Percentiles rank a stretch among this genome's conserved stretches.
phyloP scores from a whole-genome alignment of 2,888 invertebrate species.

The Trachelus iudaicus region DNA sequence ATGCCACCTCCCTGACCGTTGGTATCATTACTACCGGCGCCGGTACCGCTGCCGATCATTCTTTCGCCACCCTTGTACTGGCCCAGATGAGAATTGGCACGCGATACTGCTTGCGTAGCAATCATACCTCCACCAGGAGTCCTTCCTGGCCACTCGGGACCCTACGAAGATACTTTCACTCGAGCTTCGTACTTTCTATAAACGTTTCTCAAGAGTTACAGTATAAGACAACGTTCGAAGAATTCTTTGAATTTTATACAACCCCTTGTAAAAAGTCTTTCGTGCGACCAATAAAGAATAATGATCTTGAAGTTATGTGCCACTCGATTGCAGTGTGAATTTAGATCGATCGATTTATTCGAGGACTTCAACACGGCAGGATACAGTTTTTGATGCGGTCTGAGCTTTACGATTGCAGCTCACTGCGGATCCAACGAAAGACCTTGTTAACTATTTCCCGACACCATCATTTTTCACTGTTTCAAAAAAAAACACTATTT shows the following conservation, averaged over 20 bases:
- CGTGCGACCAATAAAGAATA: not conserved
- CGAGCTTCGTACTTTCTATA: too few relatives aligned
- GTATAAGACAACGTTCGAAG: too few relatives aligned
- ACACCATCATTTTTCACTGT: too few relatives aligned
- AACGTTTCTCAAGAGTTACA: too few relatives aligned
- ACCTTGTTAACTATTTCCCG: too few relatives aligned
- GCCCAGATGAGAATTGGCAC: conserved; percentile 48
- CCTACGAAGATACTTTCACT: too few relatives aligned
- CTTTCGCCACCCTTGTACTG: conserved; percentile 41
- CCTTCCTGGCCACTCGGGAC: too few relatives aligned
- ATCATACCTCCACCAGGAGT: conserved; percentile 40
- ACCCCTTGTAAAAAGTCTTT: too few relatives aligned
- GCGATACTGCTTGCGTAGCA: conserved; percentile 47
- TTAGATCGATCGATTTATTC: not conserved
- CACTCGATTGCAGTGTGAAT: conserved; percentile 1
- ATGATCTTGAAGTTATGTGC: not conserved
- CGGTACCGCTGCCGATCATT: conserved; percentile 61
- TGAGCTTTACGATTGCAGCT: conserved; percentile 20
- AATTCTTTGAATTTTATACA: too few relatives aligned
- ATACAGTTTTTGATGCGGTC: too few relatives aligned
- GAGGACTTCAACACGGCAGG: too few relatives aligned
- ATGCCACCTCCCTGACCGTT: conserved; percentile 67
- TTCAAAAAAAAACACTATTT: not conserved
- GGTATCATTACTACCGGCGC: conserved; percentile 64
- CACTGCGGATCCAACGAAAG: conserved; percentile 11